These are phyloP conservation scores for Nudaria mundana DNA, from an alignment of 2,888 invertebrate genomes.

Conservation along the genomic window DNA sequence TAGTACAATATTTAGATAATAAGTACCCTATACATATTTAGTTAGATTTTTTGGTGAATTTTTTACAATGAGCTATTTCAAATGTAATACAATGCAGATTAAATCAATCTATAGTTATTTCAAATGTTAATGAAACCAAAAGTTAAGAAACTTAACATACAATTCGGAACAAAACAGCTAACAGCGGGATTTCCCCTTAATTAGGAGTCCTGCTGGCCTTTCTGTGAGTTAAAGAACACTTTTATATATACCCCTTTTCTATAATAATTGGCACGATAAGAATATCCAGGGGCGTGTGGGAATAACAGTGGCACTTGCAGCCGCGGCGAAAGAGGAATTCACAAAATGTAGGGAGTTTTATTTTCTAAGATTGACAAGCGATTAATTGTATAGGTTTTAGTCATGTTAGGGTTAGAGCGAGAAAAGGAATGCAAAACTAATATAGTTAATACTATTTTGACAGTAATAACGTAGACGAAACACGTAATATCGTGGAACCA, in stretches of 20 bases:
- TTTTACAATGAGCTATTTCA: too few relatives aligned
- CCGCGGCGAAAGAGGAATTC: conserved; percentile 12
- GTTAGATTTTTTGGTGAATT: too few relatives aligned
- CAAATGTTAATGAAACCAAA: conserved; percentile 6
- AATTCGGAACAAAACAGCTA: conserved; percentile 29
- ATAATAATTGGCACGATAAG: conserved; percentile 77
- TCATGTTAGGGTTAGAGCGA: background rate
- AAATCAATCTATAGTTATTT: conserved; percentile 8
- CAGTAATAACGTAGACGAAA: too few relatives aligned
- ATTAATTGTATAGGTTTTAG: background rate
- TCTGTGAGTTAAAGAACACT: conserved; percentile 55
- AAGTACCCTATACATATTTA: too few relatives aligned
- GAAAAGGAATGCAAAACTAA: conserved; percentile 7
- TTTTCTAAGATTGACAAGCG: background rate
- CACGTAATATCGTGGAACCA: too few relatives aligned
- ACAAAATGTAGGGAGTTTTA: conserved; percentile 1
- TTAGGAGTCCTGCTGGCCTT: conserved; percentile 77
- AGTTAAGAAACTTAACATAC: conserved; percentile 9
- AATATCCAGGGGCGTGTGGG: conserved; percentile 71
- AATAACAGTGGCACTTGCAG: conserved; percentile 64
- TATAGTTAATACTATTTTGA: background rate
- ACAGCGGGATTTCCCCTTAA: conserved; percentile 69
- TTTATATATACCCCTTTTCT: conserved; percentile 60
- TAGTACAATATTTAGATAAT: too few relatives aligned
- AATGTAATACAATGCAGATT: conserved; percentile 3